Evolutionary conservation across 2,113 vertebrate species (phyloP).

Genomic region (Equus quagga): DNA sequence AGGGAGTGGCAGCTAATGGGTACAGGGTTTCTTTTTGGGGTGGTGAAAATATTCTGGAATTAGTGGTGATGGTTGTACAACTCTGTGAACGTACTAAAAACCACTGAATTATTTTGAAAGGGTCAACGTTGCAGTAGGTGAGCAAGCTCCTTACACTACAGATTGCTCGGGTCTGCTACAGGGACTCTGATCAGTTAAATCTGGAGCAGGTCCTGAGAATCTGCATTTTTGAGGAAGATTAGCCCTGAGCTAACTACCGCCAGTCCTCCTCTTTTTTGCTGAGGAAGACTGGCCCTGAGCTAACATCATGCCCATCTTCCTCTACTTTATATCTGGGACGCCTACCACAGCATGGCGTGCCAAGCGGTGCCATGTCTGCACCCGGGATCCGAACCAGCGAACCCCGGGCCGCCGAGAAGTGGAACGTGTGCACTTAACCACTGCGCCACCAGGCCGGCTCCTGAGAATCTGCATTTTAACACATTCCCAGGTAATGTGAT

Average conservation of each 20-base stretch:
- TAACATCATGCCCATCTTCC: no score
- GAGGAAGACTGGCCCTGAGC: no score
- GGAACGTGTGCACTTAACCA: no score
- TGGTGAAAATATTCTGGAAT: not conserved
- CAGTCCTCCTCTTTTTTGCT: no score
- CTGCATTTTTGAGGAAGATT: not conserved
- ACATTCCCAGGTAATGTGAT: no score
- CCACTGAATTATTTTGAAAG: not conserved
- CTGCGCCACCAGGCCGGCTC: not conserved
- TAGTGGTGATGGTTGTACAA: not conserved
- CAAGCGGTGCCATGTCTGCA: no score
- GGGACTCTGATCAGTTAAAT: not conserved
- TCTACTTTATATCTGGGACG: no score
- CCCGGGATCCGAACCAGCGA: no score
- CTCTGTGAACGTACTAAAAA: not conserved
- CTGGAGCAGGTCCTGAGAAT: not conserved
- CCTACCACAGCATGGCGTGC: no score
- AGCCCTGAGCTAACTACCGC: no score
- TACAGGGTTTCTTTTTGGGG: not conserved
- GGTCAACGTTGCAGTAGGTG: not conserved
- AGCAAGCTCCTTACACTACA: not conserved
- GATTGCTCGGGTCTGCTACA: not conserved
- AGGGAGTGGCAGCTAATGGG: not conserved
- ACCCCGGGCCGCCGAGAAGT: no score
- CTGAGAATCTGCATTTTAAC: not conserved